Percentiles rank a stretch among this genome's conserved stretches.
Conservation (phyloP, 2,888 invertebrate genomes). For the Melanophora roralis region DNA sequence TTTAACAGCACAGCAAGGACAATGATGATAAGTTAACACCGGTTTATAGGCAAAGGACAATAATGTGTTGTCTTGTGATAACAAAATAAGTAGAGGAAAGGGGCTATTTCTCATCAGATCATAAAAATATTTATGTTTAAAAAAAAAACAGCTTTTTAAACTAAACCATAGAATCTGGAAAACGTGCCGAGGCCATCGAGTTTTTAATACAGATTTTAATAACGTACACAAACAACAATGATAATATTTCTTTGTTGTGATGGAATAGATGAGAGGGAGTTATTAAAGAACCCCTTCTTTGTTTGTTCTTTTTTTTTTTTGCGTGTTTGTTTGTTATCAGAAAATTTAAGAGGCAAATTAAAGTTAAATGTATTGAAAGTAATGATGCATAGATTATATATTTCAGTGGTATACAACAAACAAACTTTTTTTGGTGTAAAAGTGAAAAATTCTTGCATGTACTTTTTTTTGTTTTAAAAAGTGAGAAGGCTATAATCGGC, state of each 20-base stretch:
- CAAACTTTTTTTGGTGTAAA: too few relatives aligned
- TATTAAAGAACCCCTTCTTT: too few relatives aligned
- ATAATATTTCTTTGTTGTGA: background rate
- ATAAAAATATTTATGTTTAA: background rate
- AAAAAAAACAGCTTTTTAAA: background rate
- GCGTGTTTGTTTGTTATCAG: background rate
- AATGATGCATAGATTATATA: background rate
- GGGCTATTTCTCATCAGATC: background rate
- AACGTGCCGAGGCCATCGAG: background rate
- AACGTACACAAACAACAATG: background rate
- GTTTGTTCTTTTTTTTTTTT: background rate
- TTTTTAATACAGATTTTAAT: background rate
- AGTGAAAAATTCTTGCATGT: too few relatives aligned
- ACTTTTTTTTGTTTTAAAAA: too few relatives aligned
- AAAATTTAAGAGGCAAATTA: background rate
- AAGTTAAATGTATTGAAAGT: constrained; percentile 26
- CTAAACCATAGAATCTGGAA: background rate
- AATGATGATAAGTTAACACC: constrained; percentile 51
- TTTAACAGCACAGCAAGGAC: constrained; percentile 23
- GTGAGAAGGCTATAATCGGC: too few relatives aligned
- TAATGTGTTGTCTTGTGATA: background rate
- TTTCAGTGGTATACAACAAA: too few relatives aligned
- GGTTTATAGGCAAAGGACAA: constrained; percentile 37
- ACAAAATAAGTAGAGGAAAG: background rate
- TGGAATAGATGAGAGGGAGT: background rate